Evolutionary conservation across 1,140 invertebrate species (phyloP), one percentile per base, ranked within the genome.

Genomic region (Stegodyphus mimosarum): DNA sequence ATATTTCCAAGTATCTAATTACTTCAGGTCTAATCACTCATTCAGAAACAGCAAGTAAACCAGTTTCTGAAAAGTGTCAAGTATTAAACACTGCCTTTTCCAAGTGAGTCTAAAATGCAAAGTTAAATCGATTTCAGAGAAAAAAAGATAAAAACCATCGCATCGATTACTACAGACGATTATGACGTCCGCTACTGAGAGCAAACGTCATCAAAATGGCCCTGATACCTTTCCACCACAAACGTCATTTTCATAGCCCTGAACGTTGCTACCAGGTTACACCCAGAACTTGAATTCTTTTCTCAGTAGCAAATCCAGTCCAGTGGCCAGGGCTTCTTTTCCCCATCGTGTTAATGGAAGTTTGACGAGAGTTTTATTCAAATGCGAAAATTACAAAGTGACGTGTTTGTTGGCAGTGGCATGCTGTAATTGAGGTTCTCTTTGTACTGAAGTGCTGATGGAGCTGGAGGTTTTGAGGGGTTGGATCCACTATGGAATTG

Each of bases 331-430:
- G 55, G 9, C 66, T 69, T 69, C 66, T 69, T 78, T 78, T 78
- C n/a, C 50, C 64, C 76, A 78, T 78, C 69, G 71, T 80, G 77
- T 60, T 80, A 80, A 80, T 80, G 77, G 77, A 17, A 69, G 67
- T 71, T 80, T 80, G 77, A 80, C 67, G 77, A 80, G 77, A 78
- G 77, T 80, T 80, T 80, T 80, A 80, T 80, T 80, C 77, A 80
- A 80, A 80, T 80, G 69, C 67, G 77, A 33, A 80, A 80, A 80
- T 80, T 80, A 80, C 77, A 71, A 80, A 71, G 64, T 80, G 77
- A 71, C 77, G 77, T 80, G 75, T 77, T 77, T 77, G 75, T 51
- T n/a, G 52, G 17, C 53, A 2, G 6, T 13, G 17, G 71, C 15
- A 17, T 52, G 1, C 33, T 50, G 51, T 76, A 76, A 76, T 76